Evolutionary conservation across 2,113 vertebrate genomes (phyloP), one percentile per base, ranked within the genome.

Genomic region (Prunella himalayana): DNA sequence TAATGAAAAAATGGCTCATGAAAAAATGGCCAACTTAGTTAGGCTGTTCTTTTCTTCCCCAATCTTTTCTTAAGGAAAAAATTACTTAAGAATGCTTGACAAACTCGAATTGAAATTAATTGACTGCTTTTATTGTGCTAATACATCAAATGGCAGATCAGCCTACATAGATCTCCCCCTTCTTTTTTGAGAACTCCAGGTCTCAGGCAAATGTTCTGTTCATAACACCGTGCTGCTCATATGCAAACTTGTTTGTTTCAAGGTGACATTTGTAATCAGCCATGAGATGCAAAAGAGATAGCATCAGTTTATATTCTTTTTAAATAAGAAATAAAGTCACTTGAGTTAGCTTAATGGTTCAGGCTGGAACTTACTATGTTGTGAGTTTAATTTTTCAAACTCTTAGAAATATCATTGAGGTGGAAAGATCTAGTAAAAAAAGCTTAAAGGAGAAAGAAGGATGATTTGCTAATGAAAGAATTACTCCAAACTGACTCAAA

Each of bases 261-360:
- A 95, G 95, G 97, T 97, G 96, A 97, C 96, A 93, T 92, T 95
- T 72, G 69, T 84, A 87, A 84, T 86, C 94, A 93, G 45, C 87
- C 87, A 45, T 78, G 75, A 95, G 53, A 71, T 85, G 68, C 92
- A 78, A 54, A 91, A 90, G 80, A 92, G 96, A 97, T 97, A 96
- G 30, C 82, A 97, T 97, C 97, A 92, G 94, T 94, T 97, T 88
- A 90, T 94, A 95, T 84, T 92, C 76, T 91, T 94, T 87, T 72
- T 90, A 93, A 87, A 96, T 77, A 90, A 39, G 47, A 96, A 94
- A 80, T 94, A 95, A 94, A 97, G 95, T 88, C 95, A 95, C 73
- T 95, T 77, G 90, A 94, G 65, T 63, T 88, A 47, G 23, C 54
- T 94, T 92, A 93, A 90, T 94, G 79, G 68, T 65, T 91, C 2